Conservation (phyloP, 2,797 vertebrate species). For the Vipera ursinii region DNA sequence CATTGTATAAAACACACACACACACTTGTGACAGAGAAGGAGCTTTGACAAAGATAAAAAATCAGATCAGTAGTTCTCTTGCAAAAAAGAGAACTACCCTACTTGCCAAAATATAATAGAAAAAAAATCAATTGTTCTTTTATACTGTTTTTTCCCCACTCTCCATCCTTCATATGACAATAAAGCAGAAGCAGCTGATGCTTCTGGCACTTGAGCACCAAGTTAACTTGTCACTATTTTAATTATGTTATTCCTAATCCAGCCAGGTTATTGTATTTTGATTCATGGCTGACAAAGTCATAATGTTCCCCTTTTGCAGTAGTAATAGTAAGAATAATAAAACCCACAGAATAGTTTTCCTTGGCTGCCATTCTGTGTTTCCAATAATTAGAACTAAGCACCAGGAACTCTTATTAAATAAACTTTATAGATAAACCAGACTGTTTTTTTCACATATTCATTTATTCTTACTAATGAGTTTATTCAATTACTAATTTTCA, state of each 20-base stretch:
- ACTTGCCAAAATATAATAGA: slow-evolving; percentile 31
- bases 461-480: background rate
- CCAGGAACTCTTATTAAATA: slow-evolving; percentile 2
- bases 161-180: slow-evolving; percentile 34
- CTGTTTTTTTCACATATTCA: background rate
- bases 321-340: background rate
- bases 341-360: background rate
- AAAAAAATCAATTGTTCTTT: slow-evolving; percentile 46
- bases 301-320: background rate
- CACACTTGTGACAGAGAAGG: background rate
- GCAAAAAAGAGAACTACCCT: slow-evolving; percentile 8
- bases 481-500: background rate
- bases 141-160: slow-evolving; percentile 3
- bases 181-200: slow-evolving; percentile 8
- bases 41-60: slow-evolving; percentile 32
- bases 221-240: slow-evolving; percentile 12
- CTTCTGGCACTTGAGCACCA: slow-evolving; percentile 14
- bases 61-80: slow-evolving; percentile 30
- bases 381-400: background rate
- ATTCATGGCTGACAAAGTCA: background rate
- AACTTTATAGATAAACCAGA: slow-evolving; percentile 5
- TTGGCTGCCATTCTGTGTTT: background rate
- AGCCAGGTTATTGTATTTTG: background rate
- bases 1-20: slow-evolving; percentile 29
- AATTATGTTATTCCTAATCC: background rate